Evolutionary conservation across 1,140 invertebrate species (phyloP).

Genomic region (Halictus rubicundus): DNA sequence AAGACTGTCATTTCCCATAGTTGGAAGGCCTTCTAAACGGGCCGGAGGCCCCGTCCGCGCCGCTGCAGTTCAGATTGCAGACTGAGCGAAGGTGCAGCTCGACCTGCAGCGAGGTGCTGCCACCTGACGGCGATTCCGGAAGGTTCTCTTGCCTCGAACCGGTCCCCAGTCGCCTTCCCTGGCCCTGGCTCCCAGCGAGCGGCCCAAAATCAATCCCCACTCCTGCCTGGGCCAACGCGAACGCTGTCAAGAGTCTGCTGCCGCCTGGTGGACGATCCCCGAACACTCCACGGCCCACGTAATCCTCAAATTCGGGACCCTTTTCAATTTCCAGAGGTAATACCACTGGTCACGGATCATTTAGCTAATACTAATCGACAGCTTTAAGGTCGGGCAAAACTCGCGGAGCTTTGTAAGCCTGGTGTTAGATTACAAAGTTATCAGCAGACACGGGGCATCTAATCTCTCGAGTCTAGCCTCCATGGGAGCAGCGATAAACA

Average conservation of each 20-base stretch:
- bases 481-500: conserved; percentile 6
- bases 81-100: conserved; percentile 47
- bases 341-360: background rate
- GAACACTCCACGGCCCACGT: conserved; percentile 53
- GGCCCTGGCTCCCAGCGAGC: background rate
- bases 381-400: background rate
- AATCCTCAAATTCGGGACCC: background rate
- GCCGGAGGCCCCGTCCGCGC: background rate
- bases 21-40: no score
- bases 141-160: conserved; percentile 33
- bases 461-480: conserved; percentile 34
- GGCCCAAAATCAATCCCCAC: conserved; percentile 58
- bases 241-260: conserved; percentile 67
- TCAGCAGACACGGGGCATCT: conserved; percentile 27
- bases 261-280: conserved; percentile 65
- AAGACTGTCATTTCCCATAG: background rate
- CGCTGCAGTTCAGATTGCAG: conserved; percentile 45
- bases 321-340: conserved; percentile 32
- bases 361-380: background rate
- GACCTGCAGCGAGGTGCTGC: conserved; percentile 55
- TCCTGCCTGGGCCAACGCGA: background rate
- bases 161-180: background rate
- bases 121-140: conserved; percentile 54
- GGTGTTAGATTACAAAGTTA: conserved; percentile 6
- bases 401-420: no score